Evolutionary conservation across 2,113 vertebrate species (phyloP), one percentile per base, ranked within the genome.

Genomic region (Petromus typicus): DNA sequence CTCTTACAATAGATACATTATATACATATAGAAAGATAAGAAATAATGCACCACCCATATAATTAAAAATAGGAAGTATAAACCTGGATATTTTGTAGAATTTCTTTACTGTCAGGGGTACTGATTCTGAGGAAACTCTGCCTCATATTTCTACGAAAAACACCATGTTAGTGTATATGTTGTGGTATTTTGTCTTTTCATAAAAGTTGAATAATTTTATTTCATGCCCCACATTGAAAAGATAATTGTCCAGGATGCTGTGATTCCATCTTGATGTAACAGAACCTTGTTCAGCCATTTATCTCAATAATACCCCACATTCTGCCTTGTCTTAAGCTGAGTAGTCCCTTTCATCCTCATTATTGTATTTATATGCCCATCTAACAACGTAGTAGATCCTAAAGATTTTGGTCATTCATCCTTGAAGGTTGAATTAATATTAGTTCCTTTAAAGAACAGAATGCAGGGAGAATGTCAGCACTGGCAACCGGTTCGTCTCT

Each of bases 401-500:
- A 97, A 97, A 97, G 97, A 97, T 97, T 97, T 97, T 97, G 95
- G 63, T 95, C 86, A 94, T 95, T 97, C 96, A 95, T 96, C 96
- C 97, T 97, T 97, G 96, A 97, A 97, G 95, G 94, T 80, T 97
- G 90, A 97, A 94, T 97, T 97, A 97, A 96, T 97, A 92, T 86
- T 67, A 76, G 86, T 95, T 95, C 71, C 56, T 94, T 92, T 96
- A 96, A 93, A 95, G 73, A 93, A 95, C 79, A 94, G 73, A 97
- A 27, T 92, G 51, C 76, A 95, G 63, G 61, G 85, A 81, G 40
- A 93, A 88, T 90, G 90, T 92, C 63, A 92, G 75, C 30, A 43
- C 63, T 2, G 37, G 45, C 63, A 71, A 40, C 32, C 16, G 71
- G 45, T 73, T 87, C 9, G 54, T 10, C 64, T 82, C 54, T 88